phyloP scores from a whole-genome alignment of 2,113 vertebrate genomes.

The Tinamus guttatus region DNA sequence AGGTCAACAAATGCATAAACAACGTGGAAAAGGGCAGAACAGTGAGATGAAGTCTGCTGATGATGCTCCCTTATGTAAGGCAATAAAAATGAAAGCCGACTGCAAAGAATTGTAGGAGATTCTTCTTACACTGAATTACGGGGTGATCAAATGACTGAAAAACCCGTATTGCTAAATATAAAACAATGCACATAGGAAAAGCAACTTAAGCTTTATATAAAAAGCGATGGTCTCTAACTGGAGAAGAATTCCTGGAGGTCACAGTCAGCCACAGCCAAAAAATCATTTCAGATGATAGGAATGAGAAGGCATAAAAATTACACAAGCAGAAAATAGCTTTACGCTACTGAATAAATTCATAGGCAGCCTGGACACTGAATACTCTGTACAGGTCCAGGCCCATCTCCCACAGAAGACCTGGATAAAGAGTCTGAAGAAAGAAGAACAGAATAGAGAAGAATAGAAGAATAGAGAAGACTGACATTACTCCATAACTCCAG shows the following conservation, averaged over 20 bases:
- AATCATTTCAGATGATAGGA: background rate
- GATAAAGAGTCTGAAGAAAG: background rate
- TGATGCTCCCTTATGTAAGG: background rate
- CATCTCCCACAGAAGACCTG: background rate
- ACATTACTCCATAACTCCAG: background rate
- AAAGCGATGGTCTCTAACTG: background rate
- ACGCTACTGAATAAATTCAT: background rate
- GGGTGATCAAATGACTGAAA: background rate
- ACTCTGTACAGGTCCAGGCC: background rate
- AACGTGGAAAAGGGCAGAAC: background rate
- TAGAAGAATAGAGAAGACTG: background rate
- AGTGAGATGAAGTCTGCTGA: background rate
- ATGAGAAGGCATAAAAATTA: background rate
- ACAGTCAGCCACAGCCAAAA: background rate
- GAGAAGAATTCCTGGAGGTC: background rate
- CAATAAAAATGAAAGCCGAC: background rate
- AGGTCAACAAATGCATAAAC: background rate
- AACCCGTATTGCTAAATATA: background rate
- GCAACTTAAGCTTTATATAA: background rate
- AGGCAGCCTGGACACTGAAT: background rate
- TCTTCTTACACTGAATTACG: background rate
- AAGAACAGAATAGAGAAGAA: no score
- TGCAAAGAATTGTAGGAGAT: background rate
- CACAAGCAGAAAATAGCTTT: background rate
- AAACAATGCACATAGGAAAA: background rate